Percentiles rank a stretch among this genome's conserved stretches.
Evolutionary conservation across 1,140 invertebrate species (phyloP).

Genomic region (Caerostris darwini): DNA sequence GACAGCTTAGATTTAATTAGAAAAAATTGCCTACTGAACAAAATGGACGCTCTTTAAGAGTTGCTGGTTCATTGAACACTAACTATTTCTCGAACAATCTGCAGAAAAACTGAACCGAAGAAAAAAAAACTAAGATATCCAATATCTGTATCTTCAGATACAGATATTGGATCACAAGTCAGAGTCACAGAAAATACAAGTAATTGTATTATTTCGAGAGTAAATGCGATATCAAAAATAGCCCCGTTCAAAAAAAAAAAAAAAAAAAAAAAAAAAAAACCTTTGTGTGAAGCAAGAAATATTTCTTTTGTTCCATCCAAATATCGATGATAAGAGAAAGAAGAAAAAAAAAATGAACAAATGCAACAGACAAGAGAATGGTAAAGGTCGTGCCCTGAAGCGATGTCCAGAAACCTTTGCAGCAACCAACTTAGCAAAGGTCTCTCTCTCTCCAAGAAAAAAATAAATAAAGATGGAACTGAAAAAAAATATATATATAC

Average conservation of each 20-base stretch:
- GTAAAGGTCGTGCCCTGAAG: neutral
- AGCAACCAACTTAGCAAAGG: conserved; percentile 34
- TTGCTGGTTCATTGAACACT: neutral
- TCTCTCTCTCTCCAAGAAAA: neutral
- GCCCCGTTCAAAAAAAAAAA: neutral
- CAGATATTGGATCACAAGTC: too few species aligned
- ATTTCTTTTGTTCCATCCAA: neutral
- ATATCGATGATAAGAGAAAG: neutral
- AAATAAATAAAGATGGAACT: neutral
- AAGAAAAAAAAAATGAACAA: neutral
- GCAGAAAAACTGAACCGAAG: too few species aligned
- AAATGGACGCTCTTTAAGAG: neutral
- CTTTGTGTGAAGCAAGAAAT: conserved; percentile 7
- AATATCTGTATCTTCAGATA: neutral
- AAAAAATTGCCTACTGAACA: neutral
- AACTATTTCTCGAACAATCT: neutral
- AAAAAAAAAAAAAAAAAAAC: neutral
- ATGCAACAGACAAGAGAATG: conserved; percentile 31
- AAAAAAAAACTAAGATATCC: neutral
- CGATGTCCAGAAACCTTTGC: neutral
- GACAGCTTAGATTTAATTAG: neutral
- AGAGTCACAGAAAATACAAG: neutral
- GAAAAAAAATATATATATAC: conserved; percentile 56
- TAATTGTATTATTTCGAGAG: conserved; percentile 67
- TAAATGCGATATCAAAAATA: conserved; percentile 50